These are phyloP conservation scores for Mizuhopecten yessoensis DNA, from an alignment of 1,140 invertebrate genomes.

Conservation along the genomic window DNA sequence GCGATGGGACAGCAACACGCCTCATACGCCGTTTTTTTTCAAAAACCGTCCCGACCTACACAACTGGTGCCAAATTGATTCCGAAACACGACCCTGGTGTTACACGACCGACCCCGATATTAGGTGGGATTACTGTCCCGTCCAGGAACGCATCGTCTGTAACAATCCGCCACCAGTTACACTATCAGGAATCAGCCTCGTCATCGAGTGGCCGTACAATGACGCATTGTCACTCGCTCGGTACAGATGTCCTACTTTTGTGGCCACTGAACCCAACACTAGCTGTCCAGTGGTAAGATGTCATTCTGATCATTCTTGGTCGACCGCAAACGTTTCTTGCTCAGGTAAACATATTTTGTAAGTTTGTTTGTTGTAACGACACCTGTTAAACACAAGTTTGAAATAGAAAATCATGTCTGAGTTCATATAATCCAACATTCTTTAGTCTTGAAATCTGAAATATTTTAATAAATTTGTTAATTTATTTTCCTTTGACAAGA, in stretches of 20 bases:
- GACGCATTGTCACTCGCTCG: neutral
- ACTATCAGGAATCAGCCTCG: neutral
- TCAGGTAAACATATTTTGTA: neutral
- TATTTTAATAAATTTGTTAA: no score
- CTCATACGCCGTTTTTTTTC: no score
- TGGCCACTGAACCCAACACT: neutral
- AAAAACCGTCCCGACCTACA: no score
- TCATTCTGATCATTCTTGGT: neutral
- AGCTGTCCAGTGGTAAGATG: neutral
- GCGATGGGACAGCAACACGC: no score
- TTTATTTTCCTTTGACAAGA: no score
- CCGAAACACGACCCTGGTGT: neutral
- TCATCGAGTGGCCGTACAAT: neutral
- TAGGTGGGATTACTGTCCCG: neutral
- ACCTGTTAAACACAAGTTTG: no score
- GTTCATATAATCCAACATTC: no score
- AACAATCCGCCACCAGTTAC: neutral
- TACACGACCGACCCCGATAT: neutral
- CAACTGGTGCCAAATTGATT: neutral
- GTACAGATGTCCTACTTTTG: neutral
- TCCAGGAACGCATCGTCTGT: neutral
- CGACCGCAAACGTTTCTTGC: neutral
- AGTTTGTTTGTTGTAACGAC: no score
- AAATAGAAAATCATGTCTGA: no score
- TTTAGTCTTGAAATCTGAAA: no score